A percentile compares a stretch with the other conserved stretches of the same genome.
These are phyloP conservation scores for Mesorhabditis belari DNA, from an alignment of 2,888 invertebrate species.

Conservation along the genomic window DNA sequence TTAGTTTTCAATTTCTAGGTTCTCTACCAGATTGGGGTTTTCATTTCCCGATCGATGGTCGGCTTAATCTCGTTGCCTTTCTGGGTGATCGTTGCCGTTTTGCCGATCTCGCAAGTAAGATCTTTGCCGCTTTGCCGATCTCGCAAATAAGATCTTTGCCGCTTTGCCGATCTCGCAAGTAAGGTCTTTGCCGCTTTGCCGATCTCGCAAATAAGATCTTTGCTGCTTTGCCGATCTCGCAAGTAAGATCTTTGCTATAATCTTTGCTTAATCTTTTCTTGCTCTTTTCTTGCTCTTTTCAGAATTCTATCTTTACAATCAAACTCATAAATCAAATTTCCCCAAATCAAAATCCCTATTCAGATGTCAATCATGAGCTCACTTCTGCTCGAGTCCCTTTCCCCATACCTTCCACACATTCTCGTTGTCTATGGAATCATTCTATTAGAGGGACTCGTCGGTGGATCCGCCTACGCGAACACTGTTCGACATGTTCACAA, in stretches of 20 bases:
- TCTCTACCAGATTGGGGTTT: background rate
- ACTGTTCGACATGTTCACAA: background rate
- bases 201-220: too few relatives aligned
- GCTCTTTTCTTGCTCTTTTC: too few relatives aligned
- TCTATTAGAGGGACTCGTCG: background rate
- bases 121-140: too few relatives aligned
- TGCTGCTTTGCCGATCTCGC: too few relatives aligned
- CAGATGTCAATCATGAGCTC: background rate
- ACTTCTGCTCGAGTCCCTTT: background rate
- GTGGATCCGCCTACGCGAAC: background rate
- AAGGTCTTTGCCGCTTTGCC: too few relatives aligned
- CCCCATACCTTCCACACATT: background rate
- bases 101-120: background rate
- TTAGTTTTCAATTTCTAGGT: background rate
- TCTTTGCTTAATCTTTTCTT: too few relatives aligned
- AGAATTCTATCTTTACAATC: too few relatives aligned
- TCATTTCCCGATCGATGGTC: background rate
- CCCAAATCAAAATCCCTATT: too few relatives aligned
- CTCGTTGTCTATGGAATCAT: background rate
- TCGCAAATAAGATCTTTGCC: too few relatives aligned
- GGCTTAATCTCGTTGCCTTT: background rate
- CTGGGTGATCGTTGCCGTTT: background rate
- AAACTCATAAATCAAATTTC: too few relatives aligned
- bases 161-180: background rate
- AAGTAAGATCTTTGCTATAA: too few relatives aligned